Evolutionary conservation across 1,140 invertebrate genomes (phyloP).

Genomic region (Grapholita molesta): DNA sequence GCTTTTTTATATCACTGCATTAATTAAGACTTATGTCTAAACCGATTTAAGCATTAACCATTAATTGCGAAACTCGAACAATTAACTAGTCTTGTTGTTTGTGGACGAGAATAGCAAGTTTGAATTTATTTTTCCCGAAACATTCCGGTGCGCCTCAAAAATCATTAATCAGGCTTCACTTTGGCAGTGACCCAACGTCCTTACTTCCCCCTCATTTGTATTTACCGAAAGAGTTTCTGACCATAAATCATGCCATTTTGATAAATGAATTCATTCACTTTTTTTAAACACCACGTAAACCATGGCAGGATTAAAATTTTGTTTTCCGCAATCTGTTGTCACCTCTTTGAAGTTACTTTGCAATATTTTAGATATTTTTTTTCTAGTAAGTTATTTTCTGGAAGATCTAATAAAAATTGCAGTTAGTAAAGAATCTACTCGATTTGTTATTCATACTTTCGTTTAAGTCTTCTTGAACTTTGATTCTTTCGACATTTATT

Average conservation of each 20-base stretch:
- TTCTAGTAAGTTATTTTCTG: background rate
- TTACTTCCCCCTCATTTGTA: conserved; percentile 64
- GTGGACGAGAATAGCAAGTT: conserved; percentile 25
- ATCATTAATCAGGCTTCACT: conserved; percentile 69
- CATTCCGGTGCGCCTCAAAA: conserved; percentile 51
- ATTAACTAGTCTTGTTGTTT: background rate
- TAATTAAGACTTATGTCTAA: background rate
- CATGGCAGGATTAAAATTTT: background rate
- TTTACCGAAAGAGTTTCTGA: conserved; percentile 67
- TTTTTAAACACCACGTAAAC: conserved; percentile 45
- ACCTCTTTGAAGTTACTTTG: background rate
- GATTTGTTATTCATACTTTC: too few relatives aligned
- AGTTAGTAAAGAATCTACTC: too few relatives aligned
- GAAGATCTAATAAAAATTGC: too few relatives aligned
- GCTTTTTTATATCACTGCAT: background rate
- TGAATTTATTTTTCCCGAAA: conserved; percentile 55
- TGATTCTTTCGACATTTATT: too few relatives aligned
- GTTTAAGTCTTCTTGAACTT: too few relatives aligned
- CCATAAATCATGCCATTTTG: conserved; percentile 65
- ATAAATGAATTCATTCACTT: conserved; percentile 62
- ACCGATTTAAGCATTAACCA: background rate
- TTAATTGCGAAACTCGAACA: background rate
- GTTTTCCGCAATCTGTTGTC: background rate
- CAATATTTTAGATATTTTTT: background rate
- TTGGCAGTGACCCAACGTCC: conserved; percentile 67